Conservation (phyloP, 2,113 vertebrate species). For the Ochotona princeps region DNA sequence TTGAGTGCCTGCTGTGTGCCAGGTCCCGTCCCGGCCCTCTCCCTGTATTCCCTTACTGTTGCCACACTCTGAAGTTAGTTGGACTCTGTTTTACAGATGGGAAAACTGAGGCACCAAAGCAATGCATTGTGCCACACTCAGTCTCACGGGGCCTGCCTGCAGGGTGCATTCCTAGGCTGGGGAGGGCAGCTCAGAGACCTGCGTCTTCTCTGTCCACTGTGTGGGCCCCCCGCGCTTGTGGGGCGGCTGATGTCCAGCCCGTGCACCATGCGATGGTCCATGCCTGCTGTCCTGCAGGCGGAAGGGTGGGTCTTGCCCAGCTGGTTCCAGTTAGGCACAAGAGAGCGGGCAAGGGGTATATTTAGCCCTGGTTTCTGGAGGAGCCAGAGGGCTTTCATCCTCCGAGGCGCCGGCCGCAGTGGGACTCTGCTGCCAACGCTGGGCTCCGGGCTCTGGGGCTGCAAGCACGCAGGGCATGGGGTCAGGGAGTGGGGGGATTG, state of each 20-base stretch:
- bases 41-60: background rate
- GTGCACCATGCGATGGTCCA: background rate
- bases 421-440: constrained; percentile 66
- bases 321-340: constrained; percentile 86
- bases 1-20: background rate
- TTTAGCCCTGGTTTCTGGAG: constrained; percentile 85
- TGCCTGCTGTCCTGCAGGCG: constrained; percentile 55
- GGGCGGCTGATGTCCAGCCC: background rate
- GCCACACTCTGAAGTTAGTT: background rate
- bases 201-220: background rate
- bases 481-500: background rate
- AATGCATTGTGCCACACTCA: background rate
- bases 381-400: constrained; percentile 87
- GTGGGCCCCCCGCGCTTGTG: too few species aligned
- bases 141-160: background rate
- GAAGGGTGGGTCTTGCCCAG: constrained; percentile 79
- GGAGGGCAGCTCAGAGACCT: background rate
- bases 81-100: background rate
- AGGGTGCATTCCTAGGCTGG: background rate
- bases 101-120: background rate
- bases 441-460: constrained; percentile 53
- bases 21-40: background rate
- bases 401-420: constrained; percentile 75
- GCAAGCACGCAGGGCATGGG: background rate
- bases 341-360: constrained; percentile 84